Percentiles rank a stretch among this genome's conserved stretches.
Conservation (phyloP, 2,113 vertebrate genomes). For the Chaetodon trifascialis region DNA sequence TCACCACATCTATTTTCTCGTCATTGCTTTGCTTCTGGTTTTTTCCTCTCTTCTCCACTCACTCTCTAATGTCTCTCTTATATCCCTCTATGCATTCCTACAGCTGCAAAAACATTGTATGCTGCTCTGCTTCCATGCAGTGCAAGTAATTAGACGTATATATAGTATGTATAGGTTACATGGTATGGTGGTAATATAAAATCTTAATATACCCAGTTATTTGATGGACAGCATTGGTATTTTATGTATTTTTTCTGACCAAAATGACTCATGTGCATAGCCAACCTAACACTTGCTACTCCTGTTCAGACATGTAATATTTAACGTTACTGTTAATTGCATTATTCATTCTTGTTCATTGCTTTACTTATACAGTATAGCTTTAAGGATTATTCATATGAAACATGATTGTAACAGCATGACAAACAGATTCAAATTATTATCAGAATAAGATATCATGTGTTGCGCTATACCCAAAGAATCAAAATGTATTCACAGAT, state of each 20-base stretch:
- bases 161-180: not conserved
- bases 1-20: conserved; percentile 45
- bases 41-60: conserved; percentile 5
- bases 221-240: not conserved
- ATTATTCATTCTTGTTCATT: too few species aligned
- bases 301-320: too few species aligned
- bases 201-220: not conserved
- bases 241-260: too few species aligned
- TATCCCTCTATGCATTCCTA: not conserved
- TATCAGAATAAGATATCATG: not conserved
- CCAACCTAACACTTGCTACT: not conserved
- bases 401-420: not conserved
- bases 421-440: not conserved
- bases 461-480: not conserved
- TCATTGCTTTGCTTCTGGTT: not conserved
- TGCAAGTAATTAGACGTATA: not conserved
- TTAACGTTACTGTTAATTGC: too few species aligned
- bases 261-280: not conserved
- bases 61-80: conserved; percentile 19
- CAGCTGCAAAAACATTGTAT: conserved; percentile 14
- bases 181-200: not conserved
- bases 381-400: not conserved
- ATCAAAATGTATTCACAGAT: not conserved
- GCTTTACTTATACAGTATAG: too few species aligned
- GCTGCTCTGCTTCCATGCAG: not conserved